phyloP scores from a whole-genome alignment of 2,113 vertebrate genomes.

The Cyprinodon tularosa region DNA sequence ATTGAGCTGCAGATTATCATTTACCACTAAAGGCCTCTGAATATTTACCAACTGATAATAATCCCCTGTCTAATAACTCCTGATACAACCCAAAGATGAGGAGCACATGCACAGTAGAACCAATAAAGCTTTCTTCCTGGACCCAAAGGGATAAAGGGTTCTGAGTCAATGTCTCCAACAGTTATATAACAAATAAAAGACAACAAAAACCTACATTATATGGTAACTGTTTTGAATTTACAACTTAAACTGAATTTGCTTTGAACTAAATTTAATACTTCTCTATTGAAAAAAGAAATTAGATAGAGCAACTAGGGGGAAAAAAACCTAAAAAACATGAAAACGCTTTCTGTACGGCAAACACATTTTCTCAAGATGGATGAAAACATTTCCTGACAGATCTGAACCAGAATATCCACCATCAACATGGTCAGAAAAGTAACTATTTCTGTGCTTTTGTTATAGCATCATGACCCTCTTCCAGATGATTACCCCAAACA shows the following conservation, averaged over 20 bases:
- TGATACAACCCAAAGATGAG: conserved; percentile 16
- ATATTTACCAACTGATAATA: not conserved
- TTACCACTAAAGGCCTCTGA: not conserved
- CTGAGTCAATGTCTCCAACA: conserved; percentile 68
- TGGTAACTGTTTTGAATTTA: not conserved
- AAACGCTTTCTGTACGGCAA: not conserved
- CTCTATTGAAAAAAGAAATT: not conserved
- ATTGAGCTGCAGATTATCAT: conserved; percentile 6
- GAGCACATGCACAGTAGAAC: conserved; percentile 34
- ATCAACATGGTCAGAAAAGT: not conserved
- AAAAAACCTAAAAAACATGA: not conserved
- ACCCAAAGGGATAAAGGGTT: conserved; percentile 55
- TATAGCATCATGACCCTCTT: not conserved
- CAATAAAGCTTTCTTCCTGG: conserved; percentile 36
- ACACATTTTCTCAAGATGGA: conserved; percentile 1
- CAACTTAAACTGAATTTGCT: conserved; percentile 19
- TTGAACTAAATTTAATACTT: conserved; percentile 8
- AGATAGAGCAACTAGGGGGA: not conserved
- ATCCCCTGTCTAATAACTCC: conserved; percentile 7
- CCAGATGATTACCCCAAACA: not conserved
- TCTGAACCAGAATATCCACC: not conserved
- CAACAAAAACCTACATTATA: conserved; percentile 7
- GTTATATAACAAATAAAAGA: conserved; percentile 57
- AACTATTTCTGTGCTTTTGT: not conserved
- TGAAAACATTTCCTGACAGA: not conserved